These are phyloP conservation scores for Patella ulyssiponensis DNA, from an alignment of 2,888 invertebrate genomes.

Conservation along the genomic window DNA sequence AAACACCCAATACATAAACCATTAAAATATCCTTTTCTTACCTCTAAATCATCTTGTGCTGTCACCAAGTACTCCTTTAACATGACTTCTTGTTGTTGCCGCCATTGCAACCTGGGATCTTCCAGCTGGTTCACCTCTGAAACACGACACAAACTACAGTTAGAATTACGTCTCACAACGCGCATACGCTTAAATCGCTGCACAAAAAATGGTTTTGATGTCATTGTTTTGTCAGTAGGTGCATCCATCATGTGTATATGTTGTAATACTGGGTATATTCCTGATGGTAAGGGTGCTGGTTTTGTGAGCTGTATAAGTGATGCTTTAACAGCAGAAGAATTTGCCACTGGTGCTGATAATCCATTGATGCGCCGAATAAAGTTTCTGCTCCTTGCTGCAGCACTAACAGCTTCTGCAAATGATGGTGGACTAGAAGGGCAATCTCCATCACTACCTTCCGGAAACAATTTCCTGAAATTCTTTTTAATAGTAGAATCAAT, in stretches of 20 bases:
- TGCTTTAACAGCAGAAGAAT: too few relatives aligned
- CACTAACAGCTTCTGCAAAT: background rate
- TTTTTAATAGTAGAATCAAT: background rate
- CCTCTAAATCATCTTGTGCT: constrained; percentile 95
- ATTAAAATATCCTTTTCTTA: constrained; percentile 72
- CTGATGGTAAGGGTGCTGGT: background rate
- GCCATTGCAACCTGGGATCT: constrained; percentile 97
- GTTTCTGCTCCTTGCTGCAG: background rate
- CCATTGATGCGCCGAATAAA: background rate
- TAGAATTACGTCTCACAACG: constrained; percentile 1
- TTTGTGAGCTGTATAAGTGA: background rate
- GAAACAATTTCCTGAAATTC: background rate
- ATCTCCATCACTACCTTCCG: background rate
- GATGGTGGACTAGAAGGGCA: background rate
- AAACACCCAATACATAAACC: too few relatives aligned
- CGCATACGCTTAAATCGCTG: background rate
- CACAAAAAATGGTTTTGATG: background rate
- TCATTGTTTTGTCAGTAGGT: background rate
- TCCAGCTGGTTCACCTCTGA: constrained; percentile 95
- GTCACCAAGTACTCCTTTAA: constrained; percentile 95
- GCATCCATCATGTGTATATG: background rate
- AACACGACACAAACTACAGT: constrained; percentile 60
- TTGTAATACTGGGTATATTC: background rate
- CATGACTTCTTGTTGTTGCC: constrained; percentile 96
- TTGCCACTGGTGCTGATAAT: background rate